Base-by-base conservation (phyloP, 2,888 invertebrate genomes). In the Netelia fuscicornis region DNA sequence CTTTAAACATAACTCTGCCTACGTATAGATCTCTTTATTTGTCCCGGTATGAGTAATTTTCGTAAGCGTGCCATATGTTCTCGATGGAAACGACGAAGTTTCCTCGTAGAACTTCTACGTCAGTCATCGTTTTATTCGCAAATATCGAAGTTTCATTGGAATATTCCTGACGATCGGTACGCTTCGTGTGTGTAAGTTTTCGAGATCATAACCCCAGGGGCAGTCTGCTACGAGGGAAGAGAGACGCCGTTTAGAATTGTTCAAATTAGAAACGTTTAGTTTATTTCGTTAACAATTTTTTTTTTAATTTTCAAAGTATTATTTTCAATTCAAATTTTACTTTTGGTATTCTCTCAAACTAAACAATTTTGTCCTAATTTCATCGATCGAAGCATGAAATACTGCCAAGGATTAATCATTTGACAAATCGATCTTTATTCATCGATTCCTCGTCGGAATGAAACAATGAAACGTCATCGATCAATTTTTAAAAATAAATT, bases 61-160 rank as follows among this genome's bases (percentile, higher is more conserved):
- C 68, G 58, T 52, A 48, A 48, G 13, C 48, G 48, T 13, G 13
- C 48, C 48, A 48, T 48, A 48, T 10, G 44, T 17, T 54, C 30
- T 37, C 37, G 25, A 20, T 10, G 48, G 17, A 58, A 48, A 25
- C 11, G 3, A 13, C 11, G 20, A 76, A 76, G 60, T 80, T 80
- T 80, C 17, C 58, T 58, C 8, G 5, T 44, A 42, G 48, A 54
- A 13, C 37, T 44, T 23, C 9, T 11, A 2, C 5, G 30, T 11
- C 42, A 64, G n/a, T 17, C 9, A 9, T 37, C 60, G 25, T 17
- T 65, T 65, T 58, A 72, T 72, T 72, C 72, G 44, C 30, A 44
- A 72, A 79, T 17, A 44, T 65, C 65, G 56, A 72, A 79, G 42
- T 65, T 65, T n/a, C 70, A 11, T 58, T 25, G n/a, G 52, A 52